Evolutionary conservation across 2,797 vertebrate species (phyloP).

Genomic region (Melanotaenia pygmaea): DNA sequence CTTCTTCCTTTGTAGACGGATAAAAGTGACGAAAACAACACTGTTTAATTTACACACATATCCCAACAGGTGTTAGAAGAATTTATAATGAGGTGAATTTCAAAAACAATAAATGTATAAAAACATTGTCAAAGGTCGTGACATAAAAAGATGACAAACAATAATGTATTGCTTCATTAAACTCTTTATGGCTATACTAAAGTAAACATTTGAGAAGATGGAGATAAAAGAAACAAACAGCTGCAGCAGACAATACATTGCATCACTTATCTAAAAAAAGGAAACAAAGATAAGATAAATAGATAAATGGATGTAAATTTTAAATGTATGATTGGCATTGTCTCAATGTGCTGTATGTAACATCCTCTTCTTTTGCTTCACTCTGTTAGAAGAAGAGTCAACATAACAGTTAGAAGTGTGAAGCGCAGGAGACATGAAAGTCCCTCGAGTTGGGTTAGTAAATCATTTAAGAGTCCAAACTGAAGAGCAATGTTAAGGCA

Average conservation of each 20-base stretch:
- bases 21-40: no score
- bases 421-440: no score
- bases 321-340: not conserved
- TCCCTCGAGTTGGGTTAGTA: not conserved
- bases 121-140: no score
- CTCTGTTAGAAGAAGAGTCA: constrained; percentile 19
- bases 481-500: not conserved
- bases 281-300: not conserved
- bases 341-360: constrained; percentile 16
- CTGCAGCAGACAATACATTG: not conserved
- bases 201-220: no score
- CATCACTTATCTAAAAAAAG: not conserved
- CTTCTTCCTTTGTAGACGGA: no score
- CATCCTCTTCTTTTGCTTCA: constrained; percentile 3
- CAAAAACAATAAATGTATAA: no score
- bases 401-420: not conserved
- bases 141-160: no score
- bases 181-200: no score
- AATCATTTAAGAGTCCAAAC: not conserved
- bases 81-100: no score
- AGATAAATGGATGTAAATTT: not conserved
- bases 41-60: no score
- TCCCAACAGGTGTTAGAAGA: no score
- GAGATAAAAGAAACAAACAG: not conserved
- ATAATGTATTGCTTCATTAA: no score